phyloP scores from a whole-genome alignment of 2,888 invertebrate genomes.

The Lasius platythorax region DNA sequence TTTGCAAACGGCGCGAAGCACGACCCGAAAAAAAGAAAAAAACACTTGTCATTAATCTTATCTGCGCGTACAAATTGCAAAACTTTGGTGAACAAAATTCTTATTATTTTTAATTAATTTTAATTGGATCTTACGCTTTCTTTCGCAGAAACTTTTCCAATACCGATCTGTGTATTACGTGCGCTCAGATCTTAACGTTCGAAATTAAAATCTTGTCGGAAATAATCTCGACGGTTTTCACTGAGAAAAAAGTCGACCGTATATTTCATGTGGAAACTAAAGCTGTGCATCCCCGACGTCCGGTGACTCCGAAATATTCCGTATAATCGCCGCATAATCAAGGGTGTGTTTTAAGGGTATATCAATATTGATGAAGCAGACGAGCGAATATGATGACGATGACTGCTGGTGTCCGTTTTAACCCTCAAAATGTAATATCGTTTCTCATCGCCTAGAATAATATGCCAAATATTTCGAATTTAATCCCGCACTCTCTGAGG shows the following conservation, averaged over 20 bases:
- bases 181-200: background rate
- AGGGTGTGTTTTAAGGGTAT: background rate
- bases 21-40: background rate
- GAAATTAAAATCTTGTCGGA: background rate
- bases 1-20: conserved; percentile 8
- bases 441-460: background rate
- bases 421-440: background rate
- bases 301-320: background rate
- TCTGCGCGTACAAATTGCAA: background rate
- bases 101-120: conserved; percentile 24
- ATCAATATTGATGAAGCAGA: conserved; percentile 2
- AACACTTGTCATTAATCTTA: background rate
- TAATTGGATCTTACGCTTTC: background rate
- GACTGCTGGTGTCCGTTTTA: background rate
- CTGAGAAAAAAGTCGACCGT: background rate
- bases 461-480: background rate
- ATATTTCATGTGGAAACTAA: background rate
- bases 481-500: background rate
- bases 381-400: background rate
- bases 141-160: background rate
- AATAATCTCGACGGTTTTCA: background rate
- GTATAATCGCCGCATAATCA: background rate
- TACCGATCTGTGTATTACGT: background rate
- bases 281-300: background rate
- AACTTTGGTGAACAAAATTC: background rate